Base-by-base conservation (phyloP, 1,140 invertebrate genomes). In the Oppia nitens region DNA sequence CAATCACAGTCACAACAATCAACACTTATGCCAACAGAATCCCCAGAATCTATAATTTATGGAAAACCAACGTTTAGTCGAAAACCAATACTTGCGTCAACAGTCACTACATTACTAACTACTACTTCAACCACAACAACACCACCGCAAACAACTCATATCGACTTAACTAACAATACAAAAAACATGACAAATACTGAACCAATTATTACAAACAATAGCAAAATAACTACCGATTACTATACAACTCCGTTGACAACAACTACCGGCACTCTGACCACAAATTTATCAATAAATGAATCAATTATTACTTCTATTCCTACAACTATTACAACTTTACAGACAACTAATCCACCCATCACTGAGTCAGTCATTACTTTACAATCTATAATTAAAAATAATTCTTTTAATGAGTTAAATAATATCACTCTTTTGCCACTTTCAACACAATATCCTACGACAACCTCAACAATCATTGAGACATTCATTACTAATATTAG, bases 381-480 rank as follows among this genome's bases (percentile, higher is more conserved):
- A n/a, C n/a, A n/a, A n/a, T n/a, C n/a, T n/a, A n/a, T n/a, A n/a
- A n/a, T n/a, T n/a, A n/a, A 21, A 23, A 25, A 12, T 12, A 9
- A 6, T 23, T 20, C 20, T 9, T 51, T 20, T 21, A 51, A 21
- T 51, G 6, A 9, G 6, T 9, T n/a, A 25, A 51, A 9, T 20
- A 51, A 9, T 23, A 51, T 27, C 9, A 51, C 1, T 23, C 32
- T 3, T 48, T 23, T 20, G 49, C 57, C 2, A 62, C 53, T 47
- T 52, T 59, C 28, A 56, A 58, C 3, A 55, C 56, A 40, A 25
- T 45, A n/a, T n/a, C n/a, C n/a, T 20, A n/a, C 51, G 17, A 66
- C 25, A 69, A 1, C 49, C 25, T 59, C 25, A 23, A 68, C 55
- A 40, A 27, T 57, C 45, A n/a, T 52, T 32, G 29, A 53, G 9